Base-by-base conservation (phyloP, 2,113 vertebrate genomes). In the Myotis davidii region DNA sequence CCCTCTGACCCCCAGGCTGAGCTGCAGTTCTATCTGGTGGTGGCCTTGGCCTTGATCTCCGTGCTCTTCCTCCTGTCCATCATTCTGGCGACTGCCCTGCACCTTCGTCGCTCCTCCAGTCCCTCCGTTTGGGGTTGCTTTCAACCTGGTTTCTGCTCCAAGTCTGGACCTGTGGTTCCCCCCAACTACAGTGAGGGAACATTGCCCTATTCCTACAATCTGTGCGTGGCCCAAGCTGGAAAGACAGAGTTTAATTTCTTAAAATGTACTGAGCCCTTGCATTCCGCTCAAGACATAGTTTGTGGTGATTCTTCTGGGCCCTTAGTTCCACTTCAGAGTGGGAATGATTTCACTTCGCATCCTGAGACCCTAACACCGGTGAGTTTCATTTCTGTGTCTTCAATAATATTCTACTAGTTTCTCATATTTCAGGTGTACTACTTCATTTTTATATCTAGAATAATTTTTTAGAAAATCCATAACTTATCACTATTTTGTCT, bases 131-230 rank as follows among this genome's bases (percentile, higher is more conserved):
- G 96, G 93, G 32, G 54, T n/a, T 98, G 98, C 91, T 94, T 98
- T 37, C 85, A 45, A 67, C n/a, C 76, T 52, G 83, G 79, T 52
- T 21, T 96, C 17, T 97, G 97, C 42, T 96, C 96, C 23, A 95
- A 93, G 67, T 42, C 91, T 27, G 88, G 59, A 3, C 70, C 94
- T 0, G 21, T 14, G 21, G 93, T 98, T 61, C 94, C 96, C 0
- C 82, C 96, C 23, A 96, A 95, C 79, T 98, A 96, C 72, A 97
- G 61, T 8, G 98, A 98, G 42, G 97, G 97, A 6, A 98, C 98
- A 59, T 97, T 98, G 79, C 98, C 98, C 17, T 98, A 97, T 83
- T 97, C 98, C 72, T 98, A 98, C 45, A 97, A 98, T 77, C 56
- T 98, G 52, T 98, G 97, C 29, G 89, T 39, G 29, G 91, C 95